Base-by-base conservation (phyloP, 2,888 invertebrate species). In the Epinotia brunnichana region DNA sequence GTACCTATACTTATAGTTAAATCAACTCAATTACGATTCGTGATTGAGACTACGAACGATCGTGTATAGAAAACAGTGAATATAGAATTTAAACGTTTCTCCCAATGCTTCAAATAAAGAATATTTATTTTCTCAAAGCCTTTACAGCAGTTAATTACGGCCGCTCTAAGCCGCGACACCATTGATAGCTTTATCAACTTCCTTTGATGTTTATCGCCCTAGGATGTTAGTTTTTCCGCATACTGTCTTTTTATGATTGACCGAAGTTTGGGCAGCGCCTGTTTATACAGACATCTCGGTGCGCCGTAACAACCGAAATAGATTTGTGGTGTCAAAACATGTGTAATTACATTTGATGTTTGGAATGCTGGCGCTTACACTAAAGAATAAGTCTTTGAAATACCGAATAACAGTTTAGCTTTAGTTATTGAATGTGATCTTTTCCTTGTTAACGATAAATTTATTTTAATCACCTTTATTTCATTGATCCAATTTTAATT, bases 191-290 rank as follows among this genome's bases (percentile, higher is more conserved):
- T 87, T 90, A 91, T 91, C 87, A 90, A 86, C 87, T 82, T 76
- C 82, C 90, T 92, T 93, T 93, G 92, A 93, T 83, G 84, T 92
- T 90, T 89, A 91, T 85, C 82, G 85, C 78, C 81, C 83, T 84
- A 92, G 92, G 92, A 92, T 93, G 93, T 93, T 93, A 92, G 92
- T 93, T 92, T 92, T 92, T 92, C 92, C 92, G 91, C 91, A 91
- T 88, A 91, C 87, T 91, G 90, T 88, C 90, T 92, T 92, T 92
- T 93, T 92, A 92, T 92, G 89, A 91, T 92, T 92, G 92, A 88
- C 88, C 86, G 90, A 92, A 91, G 91, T 91, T 92, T 90, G 92
- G 92, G 90, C 90, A 85, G 85, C 84, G 89, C 87, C 85, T 92
- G 91, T 93, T 92, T 93, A 92, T 76, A 90, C 90, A 90, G 86